These are phyloP conservation scores for Tinea trinotella DNA, from an alignment of 2,888 invertebrate species.

Conservation along the genomic window DNA sequence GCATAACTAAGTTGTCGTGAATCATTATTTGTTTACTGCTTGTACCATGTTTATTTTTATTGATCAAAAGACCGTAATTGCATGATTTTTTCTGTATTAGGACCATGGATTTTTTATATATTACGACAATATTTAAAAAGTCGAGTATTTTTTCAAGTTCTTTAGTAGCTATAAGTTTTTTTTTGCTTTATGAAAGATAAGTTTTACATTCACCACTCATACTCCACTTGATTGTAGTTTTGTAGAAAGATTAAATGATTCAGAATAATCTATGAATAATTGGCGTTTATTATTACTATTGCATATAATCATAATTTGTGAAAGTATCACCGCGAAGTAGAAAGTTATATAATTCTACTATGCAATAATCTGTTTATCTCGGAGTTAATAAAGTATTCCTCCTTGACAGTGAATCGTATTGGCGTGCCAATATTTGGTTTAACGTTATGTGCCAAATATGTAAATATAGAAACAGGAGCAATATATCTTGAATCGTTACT, in stretches of 20 bases:
- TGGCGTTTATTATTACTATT: background rate
- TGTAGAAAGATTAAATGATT: background rate
- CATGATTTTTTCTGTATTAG: background rate
- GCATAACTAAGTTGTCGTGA: too few species aligned
- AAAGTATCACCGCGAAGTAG: conserved; percentile 8
- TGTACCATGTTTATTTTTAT: background rate
- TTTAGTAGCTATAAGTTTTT: background rate
- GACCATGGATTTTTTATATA: background rate
- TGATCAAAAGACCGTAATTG: background rate
- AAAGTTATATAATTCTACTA: conserved; percentile 2
- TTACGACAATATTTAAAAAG: background rate
- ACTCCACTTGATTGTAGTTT: background rate
- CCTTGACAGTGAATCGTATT: background rate
- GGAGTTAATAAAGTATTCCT: background rate
- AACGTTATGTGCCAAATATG: background rate
- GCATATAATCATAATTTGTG: background rate
- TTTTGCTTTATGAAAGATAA: background rate
- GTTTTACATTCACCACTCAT: background rate
- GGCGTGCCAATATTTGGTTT: background rate
- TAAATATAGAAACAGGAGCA: background rate
- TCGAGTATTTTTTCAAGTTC: background rate
- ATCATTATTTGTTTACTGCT: too few species aligned
- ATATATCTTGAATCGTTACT: background rate
- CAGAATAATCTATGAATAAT: conserved; percentile 6
- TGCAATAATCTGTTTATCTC: background rate